Percentiles rank a stretch among this genome's conserved stretches.
Conservation (phyloP, 2,797 vertebrate genomes). For the Pogoniulus pusillus region DNA sequence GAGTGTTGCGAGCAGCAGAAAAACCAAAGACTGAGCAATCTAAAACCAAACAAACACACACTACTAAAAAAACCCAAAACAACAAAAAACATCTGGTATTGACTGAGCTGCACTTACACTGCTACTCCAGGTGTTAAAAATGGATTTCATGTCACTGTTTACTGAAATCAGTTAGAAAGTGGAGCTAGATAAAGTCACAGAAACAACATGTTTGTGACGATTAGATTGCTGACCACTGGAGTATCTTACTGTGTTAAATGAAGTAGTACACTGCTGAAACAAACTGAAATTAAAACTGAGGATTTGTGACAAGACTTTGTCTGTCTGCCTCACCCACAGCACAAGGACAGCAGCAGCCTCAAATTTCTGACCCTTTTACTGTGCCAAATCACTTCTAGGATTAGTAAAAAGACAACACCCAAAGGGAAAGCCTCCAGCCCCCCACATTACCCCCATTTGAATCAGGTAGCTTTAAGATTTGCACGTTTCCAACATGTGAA, state of each 20-base stretch:
- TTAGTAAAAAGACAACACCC: background rate
- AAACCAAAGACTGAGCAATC: slow-evolving; percentile 92
- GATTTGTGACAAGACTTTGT: background rate
- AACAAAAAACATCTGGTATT: background rate
- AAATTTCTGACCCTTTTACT: background rate
- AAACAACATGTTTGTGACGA: background rate
- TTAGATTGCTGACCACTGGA: background rate
- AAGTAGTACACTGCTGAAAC: background rate
- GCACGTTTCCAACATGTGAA: background rate
- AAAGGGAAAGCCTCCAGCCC: background rate
- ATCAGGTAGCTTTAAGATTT: background rate
- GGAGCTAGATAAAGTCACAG: background rate
- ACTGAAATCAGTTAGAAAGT: background rate
- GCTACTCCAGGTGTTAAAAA: background rate
- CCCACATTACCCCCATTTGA: background rate
- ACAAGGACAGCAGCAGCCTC: background rate
- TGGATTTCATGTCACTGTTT: background rate
- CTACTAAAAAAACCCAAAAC: too few relatives aligned
- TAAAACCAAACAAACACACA: slow-evolving; percentile 11
- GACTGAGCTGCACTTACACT: background rate
- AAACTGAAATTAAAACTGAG: background rate
- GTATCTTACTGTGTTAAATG: background rate
- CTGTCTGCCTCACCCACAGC: background rate
- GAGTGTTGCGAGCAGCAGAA: slow-evolving; percentile 91
- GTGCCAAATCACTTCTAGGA: background rate